Evolutionary conservation across 2,888 invertebrate species (phyloP).

Genomic region (Cosmorhoe ocellata): DNA sequence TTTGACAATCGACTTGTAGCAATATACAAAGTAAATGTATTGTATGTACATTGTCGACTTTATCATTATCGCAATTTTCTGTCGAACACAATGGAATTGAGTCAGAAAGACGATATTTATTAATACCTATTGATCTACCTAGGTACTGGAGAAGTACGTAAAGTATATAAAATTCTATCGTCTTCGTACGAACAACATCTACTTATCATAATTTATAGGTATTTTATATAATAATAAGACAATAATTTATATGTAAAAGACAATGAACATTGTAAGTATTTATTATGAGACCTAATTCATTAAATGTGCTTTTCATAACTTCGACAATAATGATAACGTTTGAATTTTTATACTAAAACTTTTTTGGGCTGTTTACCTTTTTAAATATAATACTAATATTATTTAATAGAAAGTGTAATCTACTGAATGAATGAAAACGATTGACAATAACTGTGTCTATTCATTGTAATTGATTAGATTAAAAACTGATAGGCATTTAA

Average conservation of each 20-base stretch:
- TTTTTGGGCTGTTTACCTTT: slow-evolving; percentile 52
- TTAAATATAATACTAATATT: slow-evolving; percentile 27
- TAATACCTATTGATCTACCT: too few relatives aligned
- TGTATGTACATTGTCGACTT: slow-evolving; percentile 20
- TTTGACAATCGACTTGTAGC: slow-evolving; percentile 28
- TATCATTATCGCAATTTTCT: neutral
- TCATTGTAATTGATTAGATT: slow-evolving; percentile 26
- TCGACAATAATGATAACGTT: slow-evolving; percentile 50
- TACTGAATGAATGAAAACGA: slow-evolving; percentile 26
- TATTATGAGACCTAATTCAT: slow-evolving; percentile 21
- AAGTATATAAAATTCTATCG: too few relatives aligned
- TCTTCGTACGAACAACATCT: too few relatives aligned
- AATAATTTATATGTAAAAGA: slow-evolving; percentile 16
- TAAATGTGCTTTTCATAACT: slow-evolving; percentile 44
- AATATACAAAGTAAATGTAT: slow-evolving; percentile 23
- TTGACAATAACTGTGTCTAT: slow-evolving; percentile 51
- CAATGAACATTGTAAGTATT: slow-evolving; percentile 22
- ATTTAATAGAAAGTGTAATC: slow-evolving; percentile 13
- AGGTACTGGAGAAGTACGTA: too few relatives aligned
- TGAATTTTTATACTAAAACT: slow-evolving; percentile 40
- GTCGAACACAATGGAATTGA: slow-evolving; percentile 12
- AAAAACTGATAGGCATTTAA: slow-evolving; percentile 3
- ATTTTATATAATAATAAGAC: neutral
- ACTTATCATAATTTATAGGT: too few relatives aligned
- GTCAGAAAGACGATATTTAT: neutral